Conservation (phyloP, 2,113 vertebrate species). For the Peromyscus maniculatus region DNA sequence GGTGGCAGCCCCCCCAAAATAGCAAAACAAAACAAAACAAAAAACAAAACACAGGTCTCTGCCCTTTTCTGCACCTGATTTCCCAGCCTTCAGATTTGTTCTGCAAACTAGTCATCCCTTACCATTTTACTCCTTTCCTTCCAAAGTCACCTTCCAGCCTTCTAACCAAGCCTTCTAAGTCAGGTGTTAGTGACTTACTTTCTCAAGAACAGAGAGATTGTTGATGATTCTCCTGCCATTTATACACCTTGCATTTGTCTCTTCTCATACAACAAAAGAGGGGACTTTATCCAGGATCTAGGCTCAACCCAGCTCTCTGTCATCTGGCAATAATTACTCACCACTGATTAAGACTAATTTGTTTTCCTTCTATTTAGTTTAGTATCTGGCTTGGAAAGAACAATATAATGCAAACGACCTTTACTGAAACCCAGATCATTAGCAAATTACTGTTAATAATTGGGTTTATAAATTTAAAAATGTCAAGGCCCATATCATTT, state of each 20-base stretch:
- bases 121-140: neutral
- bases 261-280: slow-evolving; percentile 31
- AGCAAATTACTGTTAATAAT: slow-evolving; percentile 52
- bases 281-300: neutral
- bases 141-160: neutral
- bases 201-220: neutral
- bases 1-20: too few relatives aligned
- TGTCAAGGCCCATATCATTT: neutral
- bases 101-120: neutral
- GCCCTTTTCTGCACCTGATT: neutral
- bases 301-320: neutral
- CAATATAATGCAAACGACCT: slow-evolving; percentile 53
- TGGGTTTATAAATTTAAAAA: neutral
- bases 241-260: neutral
- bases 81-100: neutral
- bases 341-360: slow-evolving; percentile 50
- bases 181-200: neutral
- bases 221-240: neutral
- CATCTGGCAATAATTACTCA: slow-evolving; percentile 21
- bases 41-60: neutral
- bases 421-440: slow-evolving; percentile 59
- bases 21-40: too few relatives aligned
- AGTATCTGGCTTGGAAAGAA: slow-evolving; percentile 33
- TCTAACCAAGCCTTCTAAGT: neutral
- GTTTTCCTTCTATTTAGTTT: slow-evolving; percentile 50